phyloP scores from a whole-genome alignment of 2,113 vertebrate species.

The Butastur rufipennis region DNA sequence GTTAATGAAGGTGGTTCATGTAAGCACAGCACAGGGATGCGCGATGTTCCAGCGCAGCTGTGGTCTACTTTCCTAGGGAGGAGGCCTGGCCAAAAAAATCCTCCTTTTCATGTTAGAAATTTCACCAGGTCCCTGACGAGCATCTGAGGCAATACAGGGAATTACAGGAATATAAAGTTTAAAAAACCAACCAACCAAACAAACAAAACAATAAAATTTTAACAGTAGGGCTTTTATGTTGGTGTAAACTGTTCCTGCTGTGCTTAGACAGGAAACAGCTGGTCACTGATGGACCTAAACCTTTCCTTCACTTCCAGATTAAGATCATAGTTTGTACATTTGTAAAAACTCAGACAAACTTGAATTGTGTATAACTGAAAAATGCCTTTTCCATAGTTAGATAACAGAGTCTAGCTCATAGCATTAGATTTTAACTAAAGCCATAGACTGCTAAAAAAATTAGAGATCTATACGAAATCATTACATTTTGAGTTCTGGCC shows the following conservation, averaged over 20 bases:
- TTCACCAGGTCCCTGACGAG: background rate
- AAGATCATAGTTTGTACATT: background rate
- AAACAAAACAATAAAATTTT: background rate
- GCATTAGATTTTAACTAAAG: background rate
- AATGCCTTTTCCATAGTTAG: background rate
- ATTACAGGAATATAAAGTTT: background rate
- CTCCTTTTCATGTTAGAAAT: background rate
- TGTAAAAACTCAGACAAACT: background rate
- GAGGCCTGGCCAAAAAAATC: background rate
- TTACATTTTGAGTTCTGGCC: background rate
- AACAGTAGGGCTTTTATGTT: background rate
- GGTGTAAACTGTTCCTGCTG: background rate
- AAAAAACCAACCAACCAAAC: too few relatives aligned
- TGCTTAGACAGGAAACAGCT: background rate
- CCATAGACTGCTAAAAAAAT: background rate
- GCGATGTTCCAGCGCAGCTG: background rate
- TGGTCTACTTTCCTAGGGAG: background rate
- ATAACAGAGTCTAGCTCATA: background rate
- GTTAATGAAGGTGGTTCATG: background rate
- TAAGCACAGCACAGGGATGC: background rate
- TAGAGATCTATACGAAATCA: accelerated
- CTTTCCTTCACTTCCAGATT: background rate
- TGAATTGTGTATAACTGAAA: background rate
- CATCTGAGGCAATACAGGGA: background rate
- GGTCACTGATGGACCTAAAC: background rate